These are phyloP conservation scores for Amphiprion percula DNA, from an alignment of 2,113 vertebrate species.

Conservation along the genomic window DNA sequence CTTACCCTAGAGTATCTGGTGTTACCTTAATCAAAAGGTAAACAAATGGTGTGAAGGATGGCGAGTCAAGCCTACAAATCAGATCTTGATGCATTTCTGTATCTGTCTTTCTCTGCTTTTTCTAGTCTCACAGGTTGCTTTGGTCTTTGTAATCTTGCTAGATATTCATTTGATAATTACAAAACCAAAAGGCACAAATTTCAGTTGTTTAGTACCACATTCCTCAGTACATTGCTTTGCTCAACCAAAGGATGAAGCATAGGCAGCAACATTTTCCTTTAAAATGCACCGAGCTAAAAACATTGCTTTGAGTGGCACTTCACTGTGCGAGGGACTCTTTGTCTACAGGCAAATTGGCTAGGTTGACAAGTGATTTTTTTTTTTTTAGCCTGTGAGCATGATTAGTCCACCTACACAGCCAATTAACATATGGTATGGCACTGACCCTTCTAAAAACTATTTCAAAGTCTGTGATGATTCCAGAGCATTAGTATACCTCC, in stretches of 20 bases:
- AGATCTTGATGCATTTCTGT: neutral
- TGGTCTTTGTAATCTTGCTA: neutral
- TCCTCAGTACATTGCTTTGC: neutral
- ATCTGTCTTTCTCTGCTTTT: neutral
- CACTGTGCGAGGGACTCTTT: neutral
- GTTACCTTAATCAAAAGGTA: too few relatives aligned
- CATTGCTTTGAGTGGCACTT: slow-evolving; percentile 12
- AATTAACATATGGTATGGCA: neutral
- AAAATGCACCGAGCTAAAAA: neutral
- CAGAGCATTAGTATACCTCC: neutral
- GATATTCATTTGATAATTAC: neutral
- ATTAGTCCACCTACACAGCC: slow-evolving; percentile 5
- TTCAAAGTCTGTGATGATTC: neutral
- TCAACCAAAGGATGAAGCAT: slow-evolving; percentile 9
- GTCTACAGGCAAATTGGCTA: neutral
- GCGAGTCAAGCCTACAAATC: too few relatives aligned
- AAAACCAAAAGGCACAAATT: neutral
- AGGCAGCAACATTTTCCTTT: slow-evolving; percentile 2
- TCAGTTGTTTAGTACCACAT: neutral
- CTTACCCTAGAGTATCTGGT: too few relatives aligned
- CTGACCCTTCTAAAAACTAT: neutral
- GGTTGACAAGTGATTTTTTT: slow-evolving; percentile 3
- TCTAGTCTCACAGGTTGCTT: neutral
- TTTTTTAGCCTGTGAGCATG: neutral
- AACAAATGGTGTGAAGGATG: too few relatives aligned